Evolutionary conservation across 2,888 invertebrate genomes (phyloP), one percentile per base, ranked within the genome.

Genomic region (Acleris literana): DNA sequence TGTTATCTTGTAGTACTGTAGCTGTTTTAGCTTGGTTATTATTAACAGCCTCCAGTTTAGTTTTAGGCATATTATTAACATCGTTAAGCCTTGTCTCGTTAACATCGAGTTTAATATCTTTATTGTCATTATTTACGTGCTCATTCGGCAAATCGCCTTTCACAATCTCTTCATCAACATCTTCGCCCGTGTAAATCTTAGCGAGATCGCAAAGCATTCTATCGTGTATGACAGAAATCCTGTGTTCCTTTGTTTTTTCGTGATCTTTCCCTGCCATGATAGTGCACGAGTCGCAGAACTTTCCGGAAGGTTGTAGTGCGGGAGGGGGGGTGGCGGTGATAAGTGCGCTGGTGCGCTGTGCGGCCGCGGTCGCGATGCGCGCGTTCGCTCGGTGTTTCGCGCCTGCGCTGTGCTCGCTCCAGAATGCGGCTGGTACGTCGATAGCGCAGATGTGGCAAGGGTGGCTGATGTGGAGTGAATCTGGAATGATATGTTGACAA

Each of bases 391-490:
- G 52, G 53, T 62, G 66, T 25, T 63, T 63, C 43, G 39, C 11
- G 18, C 61, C 53, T 39, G 57, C 9, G 11, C 20, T 4, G 53
- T 67, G 66, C 29, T 46, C 62, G 52, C 33, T 29, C 0, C 48
- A 44, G 44, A 58, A 67, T 20, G 61, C 57, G 7, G 66, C 63
- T 4, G 63, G 57, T 13, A 67, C 44, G 5, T 65, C 55, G 51
- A 52, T 44, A 5, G 60, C 54, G 51, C 65, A 65, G 18, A 61
- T 56, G 51, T 65, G 60, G 39, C 65, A 65, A 17, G n/a, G 60
- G 51, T 61, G 59, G 39, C 17, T 16, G 22, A 39, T 49, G 5
- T 53, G 22, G 16, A 39, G 4, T 13, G 29, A n/a, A 20, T 55
- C 64, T 64, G 60, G 5, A 39, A 55, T 25, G 5, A 17, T 39